A percentile compares a stretch with the other conserved stretches of the same genome.
phyloP scores from a whole-genome alignment of 2,888 invertebrate species.

The Tanytarsus gracilentus region DNA sequence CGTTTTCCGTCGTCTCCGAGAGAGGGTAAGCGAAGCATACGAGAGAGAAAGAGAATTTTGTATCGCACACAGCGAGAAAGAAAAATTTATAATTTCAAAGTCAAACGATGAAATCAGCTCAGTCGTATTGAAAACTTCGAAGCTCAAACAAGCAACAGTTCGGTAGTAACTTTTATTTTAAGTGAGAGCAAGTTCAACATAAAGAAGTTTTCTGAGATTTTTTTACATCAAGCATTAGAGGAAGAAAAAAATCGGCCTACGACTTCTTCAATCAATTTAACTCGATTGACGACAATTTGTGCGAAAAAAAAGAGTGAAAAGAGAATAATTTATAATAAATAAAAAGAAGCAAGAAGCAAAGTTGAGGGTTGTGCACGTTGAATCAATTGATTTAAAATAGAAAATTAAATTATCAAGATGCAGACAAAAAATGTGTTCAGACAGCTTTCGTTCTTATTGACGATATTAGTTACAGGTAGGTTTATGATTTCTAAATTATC shows the following conservation, averaged over 20 bases:
- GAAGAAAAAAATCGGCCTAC: not conserved
- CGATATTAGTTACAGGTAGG: constrained; percentile 27
- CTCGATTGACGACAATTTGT: not conserved
- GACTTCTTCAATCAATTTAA: not conserved
- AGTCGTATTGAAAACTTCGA: constrained; percentile 24
- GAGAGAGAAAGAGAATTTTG: not conserved
- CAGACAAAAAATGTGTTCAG: constrained; percentile 11
- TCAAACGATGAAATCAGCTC: constrained; percentile 9
- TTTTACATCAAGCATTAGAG: not conserved
- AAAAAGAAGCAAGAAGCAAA: not conserved
- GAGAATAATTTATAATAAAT: not conserved
- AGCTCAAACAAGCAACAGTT: not conserved
- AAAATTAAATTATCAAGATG: constrained; percentile 5
- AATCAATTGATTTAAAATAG: not conserved
- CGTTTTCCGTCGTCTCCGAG: too few species aligned
- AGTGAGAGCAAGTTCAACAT: not conserved
- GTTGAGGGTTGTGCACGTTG: not conserved
- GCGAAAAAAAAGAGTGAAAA: not conserved
- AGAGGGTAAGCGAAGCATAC: too few species aligned
- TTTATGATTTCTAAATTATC: too few species aligned
- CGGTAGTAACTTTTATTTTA: not conserved
- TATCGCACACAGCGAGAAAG: not conserved
- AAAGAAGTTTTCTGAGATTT: constrained; percentile 19
- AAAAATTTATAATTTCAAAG: constrained; percentile 12
- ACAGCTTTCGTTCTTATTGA: constrained; percentile 8